Base-by-base conservation (phyloP, 1,140 invertebrate genomes). In the Anastrepha ludens region DNA sequence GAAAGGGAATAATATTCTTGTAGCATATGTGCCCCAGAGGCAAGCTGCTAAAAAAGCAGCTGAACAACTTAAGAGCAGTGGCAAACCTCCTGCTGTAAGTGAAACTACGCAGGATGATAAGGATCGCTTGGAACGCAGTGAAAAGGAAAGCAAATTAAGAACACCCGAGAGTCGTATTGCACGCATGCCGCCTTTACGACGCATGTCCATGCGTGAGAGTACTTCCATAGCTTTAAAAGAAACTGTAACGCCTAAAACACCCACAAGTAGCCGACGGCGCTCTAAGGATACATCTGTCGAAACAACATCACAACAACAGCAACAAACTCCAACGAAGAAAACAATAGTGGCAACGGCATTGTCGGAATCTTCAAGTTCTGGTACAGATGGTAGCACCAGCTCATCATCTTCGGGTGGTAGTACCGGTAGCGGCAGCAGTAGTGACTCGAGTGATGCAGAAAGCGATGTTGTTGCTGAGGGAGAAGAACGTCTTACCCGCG, bases 31-130 rank as follows among this genome's bases (percentile, higher is more conserved):
- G 60, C 97, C 97, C 0, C 97, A 98, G 92, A 94, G 97, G 62
- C 97, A 98, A 94, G 97, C 97, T 5, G 97, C 97, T 59, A 98
- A 98, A 91, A 98, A 98, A 93, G 97, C 97, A 3, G 97, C 97
- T 13, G 97, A 97, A 89, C 97, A 98, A 90, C 97, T 98, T 64
- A 98, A 98, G 90, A 97, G 96, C 93, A 96, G 96, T 65, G 94
- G 97, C 86, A 96, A 96, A 89, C 94, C 95, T 89, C 93, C 92
- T 8, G 88, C 90, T 8, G 20, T 88, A 60, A 17, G 44, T 13
- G 74, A 50, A 29, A 64, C 81, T 17, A 15, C 55, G 13, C 5
- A 87, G 87, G 17, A 88, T 87, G 11, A 86, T 70, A 65, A 90
- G 17, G 88, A 67, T 50, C 81, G 86, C 17, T 44, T 58, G 9